phyloP scores from a whole-genome alignment of 2,888 invertebrate species.

The Azorinus chamasolen region DNA sequence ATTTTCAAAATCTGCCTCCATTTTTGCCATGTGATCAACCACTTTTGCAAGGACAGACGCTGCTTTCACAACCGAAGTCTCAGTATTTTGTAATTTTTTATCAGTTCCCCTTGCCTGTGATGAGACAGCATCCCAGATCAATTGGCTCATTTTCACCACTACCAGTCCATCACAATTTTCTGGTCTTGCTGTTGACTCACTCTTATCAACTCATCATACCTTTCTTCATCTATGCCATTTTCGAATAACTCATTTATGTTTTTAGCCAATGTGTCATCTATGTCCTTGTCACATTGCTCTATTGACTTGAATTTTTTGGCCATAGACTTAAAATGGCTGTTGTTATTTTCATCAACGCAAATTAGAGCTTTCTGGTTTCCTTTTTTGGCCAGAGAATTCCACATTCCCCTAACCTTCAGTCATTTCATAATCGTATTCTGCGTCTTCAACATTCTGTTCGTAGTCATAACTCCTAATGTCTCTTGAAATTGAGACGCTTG shows the following conservation, averaged over 20 bases:
- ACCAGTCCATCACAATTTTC: conserved; percentile 42
- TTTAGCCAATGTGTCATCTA: conserved; percentile 7
- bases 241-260: conserved; percentile 30
- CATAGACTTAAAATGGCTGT: too few relatives aligned
- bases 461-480: too few relatives aligned
- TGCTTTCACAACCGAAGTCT: conserved; percentile 38
- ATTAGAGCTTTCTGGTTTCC: too few relatives aligned
- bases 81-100: conserved; percentile 34
- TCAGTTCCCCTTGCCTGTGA: conserved; percentile 19
- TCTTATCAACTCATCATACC: conserved; percentile 31
- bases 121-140: conserved; percentile 33
- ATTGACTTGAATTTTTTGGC: neutral
- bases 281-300: neutral
- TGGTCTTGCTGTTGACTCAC: conserved; percentile 34
- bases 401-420: too few relatives aligned
- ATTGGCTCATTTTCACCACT: conserved; percentile 24
- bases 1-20: conserved; percentile 3
- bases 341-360: too few relatives aligned
- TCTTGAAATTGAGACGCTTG: too few relatives aligned
- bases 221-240: conserved; percentile 40
- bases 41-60: conserved; percentile 41
- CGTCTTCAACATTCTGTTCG: too few relatives aligned
- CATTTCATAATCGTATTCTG: too few relatives aligned
- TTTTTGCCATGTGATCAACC: conserved; percentile 27
- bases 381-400: too few relatives aligned